Conservation (phyloP, 2,113 vertebrate species). For the Sus scrofa region T2T-Sscrofa CM000823.6:9177501-9178000, state of each 20-base stretch:
- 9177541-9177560: no score
- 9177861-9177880: background rate
- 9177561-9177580: rapidly evolving
- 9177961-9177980: background rate
- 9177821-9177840: background rate
- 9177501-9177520: background rate
- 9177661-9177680: background rate
- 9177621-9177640: background rate
- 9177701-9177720: background rate
- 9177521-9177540: background rate
- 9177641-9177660: background rate
- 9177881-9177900: background rate
- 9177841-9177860: background rate
- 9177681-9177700: background rate
- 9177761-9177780: no score
- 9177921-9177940: background rate
- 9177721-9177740: background rate
- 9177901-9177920: background rate
- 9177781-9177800: background rate
- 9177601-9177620: background rate
- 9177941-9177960: background rate
- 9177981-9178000: background rate
- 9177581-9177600: background rate
- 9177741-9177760: background rate
- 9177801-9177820: background rate